Evolutionary conservation across 1,140 invertebrate species (phyloP), one percentile per base, ranked within the genome.

Genomic region (Orius laevigatus): DNA sequence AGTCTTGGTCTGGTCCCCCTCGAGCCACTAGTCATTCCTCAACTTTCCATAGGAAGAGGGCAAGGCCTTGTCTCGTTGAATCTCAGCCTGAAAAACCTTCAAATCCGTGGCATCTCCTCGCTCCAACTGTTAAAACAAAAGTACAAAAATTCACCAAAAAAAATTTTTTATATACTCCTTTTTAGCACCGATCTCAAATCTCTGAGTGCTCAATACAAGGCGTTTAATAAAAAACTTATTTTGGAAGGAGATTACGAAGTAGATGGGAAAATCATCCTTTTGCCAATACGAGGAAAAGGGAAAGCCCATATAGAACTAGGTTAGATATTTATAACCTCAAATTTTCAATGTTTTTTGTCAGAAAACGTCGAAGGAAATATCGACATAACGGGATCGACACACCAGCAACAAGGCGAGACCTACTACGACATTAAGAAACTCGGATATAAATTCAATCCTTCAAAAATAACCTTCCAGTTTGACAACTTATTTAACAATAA

Each of bases 81-180:
- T 12, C 40, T 68, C 1, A 57, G 49, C 32, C 68, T 70, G 31
- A 59, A 35, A n/a, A 60, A 70, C 41, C 54, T 65, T 3, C 53
- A 61, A 20, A 53, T 70, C 2, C 15, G 55, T 43, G 68, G 68
- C 1, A 51, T 70, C 1, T 46, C 50, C 2, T 19, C 46, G 1
- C 56, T 53, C 2, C 54, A 56, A 10, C 50, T 65, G 1, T 44
- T 56, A 14, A 54, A 57, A 4, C 42, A 58, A 25, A 52, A 43
- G 60, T 61, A 52, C 4, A 11, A 11, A 20, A 9, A 40, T 48
- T 39, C 16, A 34, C 8, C 6, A 34, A 34, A 34, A 34, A 34
- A 8, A 38, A 12, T 16, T 38, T 38, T 12, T 38, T 38, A 16
- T 38, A n/a, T 46, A 12, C 10, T 33, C 9, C 12, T 11, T 49